phyloP scores from a whole-genome alignment of 2,113 vertebrate genomes.

The Odocoileus virginianus region DNA sequence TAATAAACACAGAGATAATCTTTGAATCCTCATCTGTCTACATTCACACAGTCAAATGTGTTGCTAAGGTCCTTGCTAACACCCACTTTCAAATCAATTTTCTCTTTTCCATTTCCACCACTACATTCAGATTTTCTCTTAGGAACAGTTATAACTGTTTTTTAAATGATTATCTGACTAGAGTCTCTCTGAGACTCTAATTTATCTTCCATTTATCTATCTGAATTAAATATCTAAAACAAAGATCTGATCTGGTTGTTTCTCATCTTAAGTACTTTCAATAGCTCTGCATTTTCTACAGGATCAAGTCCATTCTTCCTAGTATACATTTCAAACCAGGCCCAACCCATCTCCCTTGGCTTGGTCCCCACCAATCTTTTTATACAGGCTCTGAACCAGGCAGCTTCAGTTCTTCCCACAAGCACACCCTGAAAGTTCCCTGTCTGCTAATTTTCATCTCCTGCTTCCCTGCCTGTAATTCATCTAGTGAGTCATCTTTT shows the following conservation, averaged over 20 bases:
- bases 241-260: not conserved
- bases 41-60: not conserved
- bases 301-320: not conserved
- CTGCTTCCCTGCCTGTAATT: not conserved
- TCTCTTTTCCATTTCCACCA: not conserved
- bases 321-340: not conserved
- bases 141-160: not conserved
- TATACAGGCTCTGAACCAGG: rapidly evolving
- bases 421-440: not conserved
- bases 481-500: not conserved
- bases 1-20: not conserved
- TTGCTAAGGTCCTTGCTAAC: not conserved
- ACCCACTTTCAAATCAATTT: not conserved
- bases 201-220: not conserved
- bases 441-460: not conserved
- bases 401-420: not conserved
- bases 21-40: not conserved
- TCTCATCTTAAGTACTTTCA: not conserved
- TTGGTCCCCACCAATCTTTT: not conserved
- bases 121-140: not conserved
- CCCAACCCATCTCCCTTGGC: not conserved
- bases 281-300: not conserved
- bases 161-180: not conserved
- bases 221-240: not conserved
- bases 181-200: not conserved